phyloP scores from a whole-genome alignment of 2,888 invertebrate species.

The Adelphocoris suturalis region DNA sequence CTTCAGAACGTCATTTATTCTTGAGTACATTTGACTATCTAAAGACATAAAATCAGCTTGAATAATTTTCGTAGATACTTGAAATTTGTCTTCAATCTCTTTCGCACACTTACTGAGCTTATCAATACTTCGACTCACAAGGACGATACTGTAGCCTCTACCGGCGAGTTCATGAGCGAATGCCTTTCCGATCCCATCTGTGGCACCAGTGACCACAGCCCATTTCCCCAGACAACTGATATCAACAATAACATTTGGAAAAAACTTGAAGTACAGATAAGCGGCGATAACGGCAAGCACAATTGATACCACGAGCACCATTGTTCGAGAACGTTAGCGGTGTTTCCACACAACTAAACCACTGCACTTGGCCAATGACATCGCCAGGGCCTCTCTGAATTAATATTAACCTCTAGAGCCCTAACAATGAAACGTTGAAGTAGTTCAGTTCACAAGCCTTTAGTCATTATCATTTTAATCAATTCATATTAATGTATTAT shows the following conservation, averaged over 20 bases:
- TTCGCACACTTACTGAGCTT: neutral
- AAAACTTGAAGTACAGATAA: neutral
- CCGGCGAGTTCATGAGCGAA: constrained; percentile 22
- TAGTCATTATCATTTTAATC: no score
- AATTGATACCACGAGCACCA: neutral
- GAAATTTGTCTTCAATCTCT: neutral
- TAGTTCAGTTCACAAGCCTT: no score
- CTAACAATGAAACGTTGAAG: no score
- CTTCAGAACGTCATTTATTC: neutral
- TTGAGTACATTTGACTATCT: constrained; percentile 29
- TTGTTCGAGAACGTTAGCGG: neutral
- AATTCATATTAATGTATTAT: no score
- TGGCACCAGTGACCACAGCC: constrained; percentile 44
- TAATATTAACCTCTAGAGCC: no score
- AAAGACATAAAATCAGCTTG: constrained; percentile 42
- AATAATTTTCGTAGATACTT: constrained; percentile 10
- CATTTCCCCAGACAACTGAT: neutral
- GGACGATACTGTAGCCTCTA: neutral
- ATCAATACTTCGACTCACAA: neutral
- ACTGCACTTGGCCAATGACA: no score
- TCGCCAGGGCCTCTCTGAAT: no score
- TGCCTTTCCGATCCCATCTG: constrained; percentile 43
- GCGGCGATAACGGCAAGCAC: neutral
- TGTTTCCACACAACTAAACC: no score
- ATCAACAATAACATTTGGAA: neutral